Evolutionary conservation across 2,888 invertebrate species (phyloP), one percentile per base, ranked within the genome.

Genomic region (Cephonodes hylas): DNA sequence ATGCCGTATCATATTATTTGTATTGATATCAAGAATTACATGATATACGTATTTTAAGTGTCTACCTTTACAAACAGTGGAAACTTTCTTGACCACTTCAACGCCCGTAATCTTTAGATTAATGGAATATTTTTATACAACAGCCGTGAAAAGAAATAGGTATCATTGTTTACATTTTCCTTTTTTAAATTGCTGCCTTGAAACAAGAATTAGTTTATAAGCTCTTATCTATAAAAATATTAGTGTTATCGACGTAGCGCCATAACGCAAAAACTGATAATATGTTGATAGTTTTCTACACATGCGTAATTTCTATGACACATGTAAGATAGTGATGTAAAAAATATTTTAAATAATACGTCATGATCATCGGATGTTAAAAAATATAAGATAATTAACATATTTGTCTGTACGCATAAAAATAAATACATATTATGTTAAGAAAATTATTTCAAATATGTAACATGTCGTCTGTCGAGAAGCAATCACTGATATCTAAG

Each of bases 41-140:
- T 64, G 66, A 64, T 68, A 64, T 65, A 62, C 60, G 61, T 72
- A 66, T 61, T 65, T 63, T 27, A 65, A 64, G 63, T 66, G 62
- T 66, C 38, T 34, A 69, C 63, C 60, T 67, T 67, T 57, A 66
- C 75, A 79, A 81, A 80, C 76, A 83, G 75, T 76, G 88, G 88
- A 88, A 89, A 86, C 73, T 86, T 85, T 74, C 80, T 70, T 66
- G 64, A 59, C 67, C 72, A 72, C 76, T 73, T 77, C 64, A 68
- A 73, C 68, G 66, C 64, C 60, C 70, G 69, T 86, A 84, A 88
- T 87, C 86, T 81, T 71, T 63, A 77, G 84, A 86, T 88, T 84
- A 79, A 77, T 86, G 88, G 88, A 89, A 88, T 84, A 81, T 87
- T 86, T 86, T 82, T 77, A 77, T 75, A 70, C 68, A 68, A 67